phyloP scores from a whole-genome alignment of 2,113 vertebrate genomes.

The Acanthochromis polyacanthus region DNA sequence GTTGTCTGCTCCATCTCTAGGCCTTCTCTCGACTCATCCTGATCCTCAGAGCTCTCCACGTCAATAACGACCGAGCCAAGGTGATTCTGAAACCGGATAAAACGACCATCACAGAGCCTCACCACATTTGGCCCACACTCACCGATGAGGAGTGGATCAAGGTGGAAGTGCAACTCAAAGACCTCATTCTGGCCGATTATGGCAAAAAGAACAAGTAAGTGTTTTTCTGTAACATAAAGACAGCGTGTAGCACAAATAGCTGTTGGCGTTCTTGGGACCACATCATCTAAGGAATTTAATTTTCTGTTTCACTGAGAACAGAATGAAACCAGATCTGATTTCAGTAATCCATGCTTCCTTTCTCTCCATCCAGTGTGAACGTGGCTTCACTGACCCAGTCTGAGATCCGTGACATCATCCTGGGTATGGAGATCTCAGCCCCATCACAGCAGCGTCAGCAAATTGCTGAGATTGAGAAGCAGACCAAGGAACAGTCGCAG shows the following conservation, averaged over 20 bases:
- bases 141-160: constrained; percentile 99
- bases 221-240: not conserved
- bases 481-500: constrained; percentile 99
- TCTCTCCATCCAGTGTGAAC: constrained; percentile 89
- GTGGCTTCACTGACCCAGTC: constrained; percentile 98
- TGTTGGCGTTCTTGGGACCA: not conserved
- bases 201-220: constrained; percentile 99
- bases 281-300: not conserved
- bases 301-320: not conserved
- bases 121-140: constrained; percentile 99
- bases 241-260: not conserved
- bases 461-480: constrained; percentile 99
- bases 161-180: constrained; percentile 98
- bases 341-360: constrained; percentile 15
- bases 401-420: constrained; percentile 98
- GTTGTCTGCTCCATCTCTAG: constrained; percentile 75
- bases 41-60: constrained; percentile 95
- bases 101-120: constrained; percentile 97
- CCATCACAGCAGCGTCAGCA: constrained; percentile 99
- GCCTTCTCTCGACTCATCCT: constrained; percentile 98
- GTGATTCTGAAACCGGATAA: constrained; percentile 99
- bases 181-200: constrained; percentile 97
- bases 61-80: constrained; percentile 98
- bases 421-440: constrained; percentile 99
- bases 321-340: not conserved